These are phyloP conservation scores for Leucoma salicis DNA, from an alignment of 2,888 invertebrate genomes.

Conservation along the genomic window DNA sequence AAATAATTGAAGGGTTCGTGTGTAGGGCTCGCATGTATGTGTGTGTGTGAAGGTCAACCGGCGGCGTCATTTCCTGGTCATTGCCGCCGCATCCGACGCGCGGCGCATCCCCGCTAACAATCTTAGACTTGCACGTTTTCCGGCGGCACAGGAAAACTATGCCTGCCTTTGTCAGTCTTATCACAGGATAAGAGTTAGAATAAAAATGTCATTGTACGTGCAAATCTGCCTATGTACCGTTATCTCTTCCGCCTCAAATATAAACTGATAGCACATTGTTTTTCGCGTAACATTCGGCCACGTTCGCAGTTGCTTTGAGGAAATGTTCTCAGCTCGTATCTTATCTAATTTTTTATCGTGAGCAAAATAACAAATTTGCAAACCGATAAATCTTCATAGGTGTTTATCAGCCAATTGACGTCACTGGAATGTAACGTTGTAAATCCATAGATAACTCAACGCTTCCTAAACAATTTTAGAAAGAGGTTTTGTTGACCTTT, in stretches of 20 bases:
- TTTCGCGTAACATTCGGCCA: slow-evolving; percentile 35
- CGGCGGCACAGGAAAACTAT: slow-evolving; percentile 69
- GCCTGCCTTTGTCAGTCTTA: slow-evolving; percentile 48
- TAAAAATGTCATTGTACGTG: slow-evolving; percentile 19
- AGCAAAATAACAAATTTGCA: slow-evolving; percentile 52
- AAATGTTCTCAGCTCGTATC: slow-evolving; percentile 53
- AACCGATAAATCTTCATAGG: slow-evolving; percentile 46
- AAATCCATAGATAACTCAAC: slow-evolving; percentile 9
- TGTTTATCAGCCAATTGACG: slow-evolving; percentile 41
- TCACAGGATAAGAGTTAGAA: slow-evolving; percentile 47
- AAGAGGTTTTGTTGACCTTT: slow-evolving; percentile 1
- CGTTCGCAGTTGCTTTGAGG: slow-evolving; percentile 60
- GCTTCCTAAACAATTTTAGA: slow-evolving; percentile 17
- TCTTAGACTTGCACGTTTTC: slow-evolving; percentile 65
- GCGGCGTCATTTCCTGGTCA: slow-evolving; percentile 82
- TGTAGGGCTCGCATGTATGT: slow-evolving; percentile 26
- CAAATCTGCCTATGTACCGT: slow-evolving; percentile 20
- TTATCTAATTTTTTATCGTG: slow-evolving; percentile 54
- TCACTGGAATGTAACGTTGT: slow-evolving; percentile 26
- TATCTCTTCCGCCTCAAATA: slow-evolving; percentile 51
- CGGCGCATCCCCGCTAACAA: slow-evolving; percentile 38
- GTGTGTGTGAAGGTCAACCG: slow-evolving; percentile 71
- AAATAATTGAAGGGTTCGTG: slow-evolving; percentile 30
- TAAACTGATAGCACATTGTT: slow-evolving; percentile 16
- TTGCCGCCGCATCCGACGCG: slow-evolving; percentile 59